Base-by-base conservation (phyloP, 1,140 invertebrate species). In the Drosophila hydei region DNA sequence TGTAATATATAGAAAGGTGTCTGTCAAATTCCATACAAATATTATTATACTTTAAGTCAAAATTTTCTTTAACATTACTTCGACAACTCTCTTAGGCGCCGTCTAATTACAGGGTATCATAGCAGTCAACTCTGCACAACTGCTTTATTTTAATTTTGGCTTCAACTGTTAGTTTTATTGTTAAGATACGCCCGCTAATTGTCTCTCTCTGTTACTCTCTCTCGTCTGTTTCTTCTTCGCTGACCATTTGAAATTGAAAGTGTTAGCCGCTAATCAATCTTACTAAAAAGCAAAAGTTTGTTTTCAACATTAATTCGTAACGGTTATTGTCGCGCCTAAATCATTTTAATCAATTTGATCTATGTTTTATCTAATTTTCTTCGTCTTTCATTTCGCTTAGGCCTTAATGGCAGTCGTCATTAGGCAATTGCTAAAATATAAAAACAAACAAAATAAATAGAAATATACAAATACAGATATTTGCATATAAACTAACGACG, bases 131-230 rank as follows among this genome's bases (percentile, higher is more conserved):
- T 38, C 21, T 54, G 18, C 1, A 18, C 27, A 47, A 9, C 2
- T 12, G 9, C 4, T 16, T 16, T 21, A 7, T 45, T 43, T 43
- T 25, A 19, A 45, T 59, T 68, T 73, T 43, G 30, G 36, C 38
- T 18, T 14, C 40, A 33, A 52, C 45, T 85, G 81, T 84, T 84
- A 48, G 47, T 47, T 80, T 80, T 85, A 56, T 70, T 68, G 70
- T 77, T 84, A 87, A 71, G 73, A 73, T 85, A 59, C 45, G 52
- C 60, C 47, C 70, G 80, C 69, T 84, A 85, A 84, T 80, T 77
- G 48, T 23, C 45, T 47, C 62, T 59, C 38, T 61, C 21, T 42
- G n/a, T 21, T 5, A 36, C 50, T 54, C 18, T 60, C 8, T 36
- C 11, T 14, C 11, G 6, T 30, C 38, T 36, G 27, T 21, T 6